A percentile compares a stretch with the other conserved stretches of the same genome.
Evolutionary conservation across 2,113 vertebrate genomes (phyloP).

Genomic region (Onychostoma macrolepis): DNA sequence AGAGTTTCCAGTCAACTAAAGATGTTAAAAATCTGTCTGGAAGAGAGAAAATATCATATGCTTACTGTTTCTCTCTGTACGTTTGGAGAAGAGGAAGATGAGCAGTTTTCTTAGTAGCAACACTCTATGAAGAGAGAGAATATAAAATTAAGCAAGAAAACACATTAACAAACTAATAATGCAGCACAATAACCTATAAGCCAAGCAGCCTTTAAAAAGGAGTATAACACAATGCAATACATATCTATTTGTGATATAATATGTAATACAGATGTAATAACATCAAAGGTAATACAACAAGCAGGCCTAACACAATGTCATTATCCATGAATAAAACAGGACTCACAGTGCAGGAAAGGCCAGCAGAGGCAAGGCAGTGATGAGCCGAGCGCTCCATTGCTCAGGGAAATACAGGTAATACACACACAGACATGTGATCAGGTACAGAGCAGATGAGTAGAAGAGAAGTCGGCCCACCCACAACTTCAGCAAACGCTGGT

Average conservation of each 20-base stretch:
- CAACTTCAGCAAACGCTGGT: constrained; percentile 92
- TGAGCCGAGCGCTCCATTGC: constrained; percentile 82
- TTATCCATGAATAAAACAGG: neutral
- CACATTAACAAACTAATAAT: neutral
- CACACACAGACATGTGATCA: constrained; percentile 83
- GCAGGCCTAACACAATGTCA: neutral
- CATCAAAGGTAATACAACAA: neutral
- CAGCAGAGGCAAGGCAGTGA: constrained; percentile 93
- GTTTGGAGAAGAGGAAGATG: constrained; percentile 93
- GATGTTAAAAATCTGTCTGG: too few species aligned
- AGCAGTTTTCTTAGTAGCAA: constrained; percentile 89
- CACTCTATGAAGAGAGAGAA: constrained; percentile 76
- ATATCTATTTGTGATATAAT: neutral
- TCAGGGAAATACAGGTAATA: constrained; percentile 94
- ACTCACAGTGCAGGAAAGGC: constrained; percentile 94
- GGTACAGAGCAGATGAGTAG: constrained; percentile 89
- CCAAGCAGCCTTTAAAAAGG: neutral
- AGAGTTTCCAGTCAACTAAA: too few species aligned
- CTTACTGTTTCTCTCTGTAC: constrained; percentile 97
- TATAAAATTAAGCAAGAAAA: neutral
- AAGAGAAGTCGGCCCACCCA: constrained; percentile 93
- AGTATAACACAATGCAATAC: constrained; percentile 35
- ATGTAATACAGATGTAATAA: neutral
- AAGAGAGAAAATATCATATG: too few species aligned
- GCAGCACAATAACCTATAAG: neutral